These are phyloP conservation scores for Capreolus pygargus DNA, from an alignment of 2,113 vertebrate species.

Conservation along the genomic window DNA sequence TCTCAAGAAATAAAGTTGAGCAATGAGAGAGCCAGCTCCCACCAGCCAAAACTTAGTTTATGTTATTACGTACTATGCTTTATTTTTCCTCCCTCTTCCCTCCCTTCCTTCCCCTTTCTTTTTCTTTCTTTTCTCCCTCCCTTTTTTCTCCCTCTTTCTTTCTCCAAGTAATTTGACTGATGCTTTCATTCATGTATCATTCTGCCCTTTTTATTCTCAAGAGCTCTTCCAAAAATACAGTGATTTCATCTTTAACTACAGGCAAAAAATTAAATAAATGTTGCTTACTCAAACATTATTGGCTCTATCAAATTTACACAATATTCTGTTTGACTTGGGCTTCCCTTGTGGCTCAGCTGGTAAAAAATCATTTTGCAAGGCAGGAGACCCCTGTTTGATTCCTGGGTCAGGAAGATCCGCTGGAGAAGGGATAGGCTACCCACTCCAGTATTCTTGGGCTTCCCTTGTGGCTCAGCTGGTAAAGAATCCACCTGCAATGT, in stretches of 20 bases:
- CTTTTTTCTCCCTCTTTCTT: not conserved
- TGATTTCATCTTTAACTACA: not conserved
- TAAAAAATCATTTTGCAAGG: not conserved
- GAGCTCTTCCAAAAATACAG: not conserved
- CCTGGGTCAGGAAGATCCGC: not conserved
- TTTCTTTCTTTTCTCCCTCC: not conserved
- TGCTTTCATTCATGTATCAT: not conserved
- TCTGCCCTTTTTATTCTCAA: conserved; percentile 18
- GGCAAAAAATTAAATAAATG: not conserved
- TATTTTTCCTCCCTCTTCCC: not conserved
- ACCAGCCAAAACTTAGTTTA: not conserved
- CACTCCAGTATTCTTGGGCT: not conserved
- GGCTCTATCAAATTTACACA: not conserved
- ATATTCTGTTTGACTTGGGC: conserved; percentile 44
- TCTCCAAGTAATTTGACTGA: not conserved
- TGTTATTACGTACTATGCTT: not conserved
- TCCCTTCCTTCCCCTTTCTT: not conserved
- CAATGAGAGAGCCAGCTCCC: not conserved
- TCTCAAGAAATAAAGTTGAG: not conserved
- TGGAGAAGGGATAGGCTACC: not conserved
- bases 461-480: not conserved
- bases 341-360: not conserved
- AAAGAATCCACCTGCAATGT: not conserved
- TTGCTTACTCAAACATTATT: not conserved
- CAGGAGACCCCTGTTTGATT: not conserved